Conservation (phyloP, 2,113 vertebrate genomes). For the Plestiodon gilberti region DNA sequence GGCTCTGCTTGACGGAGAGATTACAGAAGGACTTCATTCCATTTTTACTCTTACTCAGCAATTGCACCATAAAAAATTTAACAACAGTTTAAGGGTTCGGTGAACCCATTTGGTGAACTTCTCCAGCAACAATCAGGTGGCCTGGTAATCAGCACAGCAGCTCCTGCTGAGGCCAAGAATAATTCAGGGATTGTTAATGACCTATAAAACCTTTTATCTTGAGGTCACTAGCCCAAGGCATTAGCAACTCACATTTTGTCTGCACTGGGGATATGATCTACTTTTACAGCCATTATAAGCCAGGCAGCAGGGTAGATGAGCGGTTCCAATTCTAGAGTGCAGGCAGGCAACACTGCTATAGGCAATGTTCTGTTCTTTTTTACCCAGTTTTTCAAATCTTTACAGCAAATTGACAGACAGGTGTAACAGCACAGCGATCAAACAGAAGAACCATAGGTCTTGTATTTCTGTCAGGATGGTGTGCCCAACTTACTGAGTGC, state of each 20-base stretch:
- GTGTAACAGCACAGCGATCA: neutral
- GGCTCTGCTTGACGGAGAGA: slow-evolving; percentile 21
- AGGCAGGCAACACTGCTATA: neutral
- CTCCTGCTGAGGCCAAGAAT: neutral
- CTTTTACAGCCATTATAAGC: neutral
- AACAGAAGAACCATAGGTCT: neutral
- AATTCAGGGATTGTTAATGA: rapidly evolving
- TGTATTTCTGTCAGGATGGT: neutral
- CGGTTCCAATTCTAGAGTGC: neutral
- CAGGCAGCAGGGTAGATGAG: neutral
- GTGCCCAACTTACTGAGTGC: neutral
- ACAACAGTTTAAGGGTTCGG: slow-evolving; percentile 1
- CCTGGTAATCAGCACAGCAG: slow-evolving; percentile 11
- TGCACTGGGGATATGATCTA: neutral
- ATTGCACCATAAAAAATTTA: slow-evolving; percentile 45
- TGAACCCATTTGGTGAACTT: neutral
- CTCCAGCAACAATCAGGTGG: neutral
- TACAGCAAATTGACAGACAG: neutral
- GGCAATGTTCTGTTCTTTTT: neutral
- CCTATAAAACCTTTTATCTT: slow-evolving; percentile 28
- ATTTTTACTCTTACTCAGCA: slow-evolving; percentile 51
- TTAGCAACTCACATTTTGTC: rapidly evolving
- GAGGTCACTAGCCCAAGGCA: neutral
- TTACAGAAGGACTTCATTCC: slow-evolving; percentile 47
- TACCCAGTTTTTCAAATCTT: neutral